These are phyloP conservation scores for Augochlora pura DNA, from an alignment of 1,140 invertebrate genomes.

Conservation along the genomic window DNA sequence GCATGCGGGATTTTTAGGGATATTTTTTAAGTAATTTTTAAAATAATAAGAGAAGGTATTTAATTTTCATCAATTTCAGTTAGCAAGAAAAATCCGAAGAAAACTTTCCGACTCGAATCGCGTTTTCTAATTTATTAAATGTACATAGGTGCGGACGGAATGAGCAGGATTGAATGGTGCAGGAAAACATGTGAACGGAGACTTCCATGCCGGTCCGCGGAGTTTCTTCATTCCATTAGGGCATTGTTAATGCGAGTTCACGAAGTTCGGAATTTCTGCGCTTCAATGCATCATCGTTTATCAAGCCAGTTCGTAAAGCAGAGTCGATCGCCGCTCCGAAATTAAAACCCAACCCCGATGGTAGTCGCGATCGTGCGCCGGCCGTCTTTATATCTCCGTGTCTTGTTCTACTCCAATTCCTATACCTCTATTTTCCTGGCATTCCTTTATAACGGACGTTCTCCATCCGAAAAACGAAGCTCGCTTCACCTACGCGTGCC, in stretches of 20 bases:
- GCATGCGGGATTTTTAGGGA: no score
- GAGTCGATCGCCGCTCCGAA: constrained; percentile 2
- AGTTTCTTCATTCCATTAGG: constrained; percentile 12
- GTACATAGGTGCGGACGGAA: no score
- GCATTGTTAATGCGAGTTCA: constrained; percentile 24
- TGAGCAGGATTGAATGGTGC: neutral
- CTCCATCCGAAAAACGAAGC: constrained; percentile 30
- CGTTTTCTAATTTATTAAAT: no score
- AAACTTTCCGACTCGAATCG: no score
- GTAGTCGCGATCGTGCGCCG: constrained; percentile 16
- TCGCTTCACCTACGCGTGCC: constrained; percentile 11
- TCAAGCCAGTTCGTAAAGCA: neutral
- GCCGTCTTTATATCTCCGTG: constrained; percentile 4
- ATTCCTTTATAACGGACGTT: constrained; percentile 37
- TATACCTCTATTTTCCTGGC: neutral
- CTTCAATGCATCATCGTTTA: constrained; percentile 47
- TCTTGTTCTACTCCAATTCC: constrained; percentile 36
- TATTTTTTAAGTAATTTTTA: no score
- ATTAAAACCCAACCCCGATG: constrained; percentile 48
- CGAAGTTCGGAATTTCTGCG: constrained; percentile 33
- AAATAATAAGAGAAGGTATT: no score
- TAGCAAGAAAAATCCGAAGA: no score
- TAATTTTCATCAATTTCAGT: no score
- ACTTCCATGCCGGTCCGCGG: neutral
- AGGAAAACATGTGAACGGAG: neutral